Percentiles rank a stretch among this genome's conserved stretches.
These are phyloP conservation scores for Montipora sp. DNA, from an alignment of 64 coral and sea anemone species.

Conservation along the genomic window DNA sequence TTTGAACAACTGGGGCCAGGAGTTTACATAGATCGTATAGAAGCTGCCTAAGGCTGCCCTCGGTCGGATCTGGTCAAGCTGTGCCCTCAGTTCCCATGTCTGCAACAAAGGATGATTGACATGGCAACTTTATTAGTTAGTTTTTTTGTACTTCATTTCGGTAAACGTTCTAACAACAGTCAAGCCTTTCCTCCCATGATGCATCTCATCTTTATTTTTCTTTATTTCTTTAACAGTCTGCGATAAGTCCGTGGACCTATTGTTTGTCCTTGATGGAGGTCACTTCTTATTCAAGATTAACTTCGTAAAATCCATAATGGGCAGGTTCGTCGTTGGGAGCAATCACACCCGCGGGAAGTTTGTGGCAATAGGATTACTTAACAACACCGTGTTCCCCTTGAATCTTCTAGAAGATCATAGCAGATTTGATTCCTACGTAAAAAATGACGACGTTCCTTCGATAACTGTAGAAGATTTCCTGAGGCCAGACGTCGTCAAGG, in stretches of 20 bases:
- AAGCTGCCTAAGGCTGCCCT: too few species aligned
- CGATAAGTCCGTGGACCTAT: conserved; percentile 52
- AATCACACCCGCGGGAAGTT: neutral
- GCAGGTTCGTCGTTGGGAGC: conserved; percentile 54
- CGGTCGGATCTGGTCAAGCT: too few species aligned
- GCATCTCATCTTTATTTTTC: too few species aligned
- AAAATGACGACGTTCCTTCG: neutral
- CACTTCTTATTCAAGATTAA: conserved; percentile 51
- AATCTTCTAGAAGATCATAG: neutral
- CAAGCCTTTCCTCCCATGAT: too few species aligned
- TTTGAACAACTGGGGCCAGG: too few species aligned
- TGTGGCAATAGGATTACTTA: neutral
- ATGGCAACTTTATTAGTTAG: too few species aligned
- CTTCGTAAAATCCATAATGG: conserved; percentile 75
- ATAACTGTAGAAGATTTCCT: neutral
- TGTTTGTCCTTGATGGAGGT: conserved; percentile 69
- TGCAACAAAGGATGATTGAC: too few species aligned
- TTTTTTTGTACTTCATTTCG: too few species aligned
- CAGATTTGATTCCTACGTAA: neutral
- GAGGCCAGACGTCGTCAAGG: neutral
- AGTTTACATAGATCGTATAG: too few species aligned
- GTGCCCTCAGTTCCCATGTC: too few species aligned
- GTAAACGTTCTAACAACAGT: too few species aligned
- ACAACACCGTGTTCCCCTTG: neutral
- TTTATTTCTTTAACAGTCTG: conserved; percentile 58